Base-by-base conservation (phyloP, 2,113 vertebrate genomes). In the Ptychochromis oligacanthus region DNA sequence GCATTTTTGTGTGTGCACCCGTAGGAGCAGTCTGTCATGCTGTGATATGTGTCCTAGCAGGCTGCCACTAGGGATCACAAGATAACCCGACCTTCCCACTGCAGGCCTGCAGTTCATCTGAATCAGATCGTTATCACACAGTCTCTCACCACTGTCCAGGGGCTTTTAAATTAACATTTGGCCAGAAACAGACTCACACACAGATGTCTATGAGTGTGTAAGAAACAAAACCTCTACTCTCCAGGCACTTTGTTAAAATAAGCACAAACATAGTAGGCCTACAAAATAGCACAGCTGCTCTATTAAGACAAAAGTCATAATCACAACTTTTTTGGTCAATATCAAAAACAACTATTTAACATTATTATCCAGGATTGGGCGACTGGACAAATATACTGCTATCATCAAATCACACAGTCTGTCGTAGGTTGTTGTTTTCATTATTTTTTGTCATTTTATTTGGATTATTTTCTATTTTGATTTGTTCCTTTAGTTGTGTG, bases 61-160 rank as follows among this genome's bases (percentile, higher is more conserved):
- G 79, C 83, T n/a, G 87, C 84, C 91, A 86, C 90, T 15, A 14
- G 90, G 91, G 92, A 91, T 88, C 89, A 86, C 79, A 56, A 91
- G 88, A 90, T 90, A 93, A 85, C 84, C 81, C 26, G 91, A 91
- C 90, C 89, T 87, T 77, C 83, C 79, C 62, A 76, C 74, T 5
- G 43, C 58, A 57, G 10, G 75, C 57, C 84, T 59, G 77, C 81
- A 92, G 86, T 93, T 92, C 88, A 89, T 93, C 89, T 91, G 88
- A 91, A 90, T 90, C 84, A 92, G 88, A 95, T 93, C 49, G 8
- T 83, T 88, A 93, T 93, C 90, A 60, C 88, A 72, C 79, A 58
- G 57, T 70, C 67, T 82, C 91, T 80, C 81, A 72, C 81, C 57
- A 5, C 79, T 20, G 81, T 61, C 88, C 70, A 49, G 87, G 88